Percentiles rank a stretch among this genome's conserved stretches.
Conservation (phyloP, 2,888 invertebrate species). For the Cheilosia vulpina region DNA sequence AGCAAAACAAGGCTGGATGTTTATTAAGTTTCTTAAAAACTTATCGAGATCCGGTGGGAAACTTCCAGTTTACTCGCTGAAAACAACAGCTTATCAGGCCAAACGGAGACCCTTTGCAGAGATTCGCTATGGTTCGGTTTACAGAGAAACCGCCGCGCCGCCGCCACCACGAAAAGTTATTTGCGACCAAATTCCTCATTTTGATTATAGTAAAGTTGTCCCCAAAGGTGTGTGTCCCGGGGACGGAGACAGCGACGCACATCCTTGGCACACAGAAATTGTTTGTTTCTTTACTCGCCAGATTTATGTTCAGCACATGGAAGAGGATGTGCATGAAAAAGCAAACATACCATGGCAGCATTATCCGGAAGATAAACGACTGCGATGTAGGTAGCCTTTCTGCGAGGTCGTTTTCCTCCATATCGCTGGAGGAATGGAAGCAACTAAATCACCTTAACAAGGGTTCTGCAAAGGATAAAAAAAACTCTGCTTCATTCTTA, state of each 20-base stretch:
- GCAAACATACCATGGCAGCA: constrained; percentile 18
- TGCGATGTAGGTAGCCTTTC: constrained; percentile 40
- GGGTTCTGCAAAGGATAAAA: background rate
- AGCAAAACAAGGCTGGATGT: background rate
- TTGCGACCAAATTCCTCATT: constrained; percentile 59
- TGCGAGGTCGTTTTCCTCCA: constrained; percentile 40
- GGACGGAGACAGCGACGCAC: background rate
- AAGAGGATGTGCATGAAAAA: background rate
- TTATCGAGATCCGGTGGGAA: background rate
- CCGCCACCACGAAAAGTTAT: constrained; percentile 49
- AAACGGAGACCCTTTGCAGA: too few relatives aligned
- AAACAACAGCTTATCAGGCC: too few relatives aligned
- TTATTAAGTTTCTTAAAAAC: constrained; percentile 8
- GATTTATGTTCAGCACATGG: constrained; percentile 29
- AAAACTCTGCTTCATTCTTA: constrained; percentile 13
- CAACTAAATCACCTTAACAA: constrained; percentile 55
- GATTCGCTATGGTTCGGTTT: constrained; percentile 7
- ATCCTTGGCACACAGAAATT: background rate
- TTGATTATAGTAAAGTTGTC: constrained; percentile 48
- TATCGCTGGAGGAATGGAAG: constrained; percentile 12
- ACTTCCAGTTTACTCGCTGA: background rate
- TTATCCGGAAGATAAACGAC: constrained; percentile 60
- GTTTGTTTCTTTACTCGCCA: constrained; percentile 14
- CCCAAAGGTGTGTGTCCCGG: constrained; percentile 28
- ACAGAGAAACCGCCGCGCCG: constrained; percentile 10